Evolutionary conservation across 2,113 vertebrate genomes (phyloP).

Genomic region (Ophiodon elongatus): DNA sequence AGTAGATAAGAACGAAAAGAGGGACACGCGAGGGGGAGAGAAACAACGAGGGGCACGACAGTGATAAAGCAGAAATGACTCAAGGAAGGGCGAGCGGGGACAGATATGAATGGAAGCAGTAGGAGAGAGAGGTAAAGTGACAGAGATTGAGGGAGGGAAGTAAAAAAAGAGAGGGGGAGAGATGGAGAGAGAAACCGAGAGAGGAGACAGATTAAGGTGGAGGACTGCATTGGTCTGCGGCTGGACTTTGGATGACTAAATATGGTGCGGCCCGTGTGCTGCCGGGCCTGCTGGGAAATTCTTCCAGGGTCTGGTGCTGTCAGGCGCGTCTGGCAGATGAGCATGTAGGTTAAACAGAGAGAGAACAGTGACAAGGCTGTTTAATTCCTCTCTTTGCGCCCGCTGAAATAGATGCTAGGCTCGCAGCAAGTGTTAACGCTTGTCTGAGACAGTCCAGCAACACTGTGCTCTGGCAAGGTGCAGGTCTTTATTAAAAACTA

Average conservation of each 20-base stretch:
- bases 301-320: constrained; percentile 71
- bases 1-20: constrained; percentile 24
- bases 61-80: constrained; percentile 63
- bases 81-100: constrained; percentile 49
- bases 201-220: constrained; percentile 60
- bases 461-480: not conserved
- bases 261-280: constrained; percentile 74
- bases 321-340: constrained; percentile 71
- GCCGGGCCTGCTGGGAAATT: constrained; percentile 68
- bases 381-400: constrained; percentile 53
- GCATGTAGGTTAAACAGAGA: constrained; percentile 75
- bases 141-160: constrained; percentile 57
- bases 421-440: constrained; percentile 25
- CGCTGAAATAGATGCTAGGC: constrained; percentile 46
- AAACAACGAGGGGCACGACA: constrained; percentile 38
- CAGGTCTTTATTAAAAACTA: constrained; percentile 39
- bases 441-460: constrained; percentile 11
- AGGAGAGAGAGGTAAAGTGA: constrained; percentile 60
- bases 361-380: constrained; percentile 67
- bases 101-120: constrained; percentile 61
- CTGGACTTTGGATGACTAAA: constrained; percentile 79
- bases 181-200: constrained; percentile 51
- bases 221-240: constrained; percentile 60
- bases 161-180: constrained; percentile 54
- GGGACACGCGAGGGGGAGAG: constrained; percentile 14